Evolutionary conservation across 2,797 vertebrate species (phyloP), one percentile per base, ranked within the genome.

Genomic region (Monodelphis domestica): DNA sequence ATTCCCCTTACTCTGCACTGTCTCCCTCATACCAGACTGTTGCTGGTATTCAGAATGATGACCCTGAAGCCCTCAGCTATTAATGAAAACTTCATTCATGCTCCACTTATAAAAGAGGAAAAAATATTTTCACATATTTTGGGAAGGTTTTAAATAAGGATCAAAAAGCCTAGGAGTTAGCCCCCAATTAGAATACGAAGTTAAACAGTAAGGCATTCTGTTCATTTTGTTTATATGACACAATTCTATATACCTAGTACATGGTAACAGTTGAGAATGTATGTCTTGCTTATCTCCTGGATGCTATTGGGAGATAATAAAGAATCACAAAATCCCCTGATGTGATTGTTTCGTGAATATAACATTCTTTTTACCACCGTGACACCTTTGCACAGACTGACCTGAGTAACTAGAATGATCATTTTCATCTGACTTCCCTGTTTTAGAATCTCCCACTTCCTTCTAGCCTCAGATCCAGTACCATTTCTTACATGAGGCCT

Each of bases 91-190:
- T 95, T 89, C 38, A 9, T 38, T 93, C 1, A 89, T 95, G 94
- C n/a, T 93, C 56, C 91, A 93, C 21, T 92, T 94, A 89, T 5
- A 89, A n/a, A 88, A 45, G 15, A 7, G 28, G 38, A 57, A 93
- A 45, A 94, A 57, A 53, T 93, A 4, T 1, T 89, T 89, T 94
- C 17, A 33, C 6, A 88, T 59, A 0, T 95, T 96, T 94, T 89
- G 90, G 55, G 53, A 94, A 94, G 91, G 1, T 89, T 91, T 94
- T 93, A 78, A 78, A 78, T 78, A 78, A 45, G 70, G 38, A 24
- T n/a, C 21, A 90, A 89, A 51, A 95, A 94, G 87, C n/a, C 26
- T 95, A 89, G 88, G 12, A 78, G 1, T 96, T 95, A 94, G 95
- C 33, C 70, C 87, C 30, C 51, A 91, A 5, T 14, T 92, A 92